A percentile compares a stretch with the other conserved stretches of the same genome.
phyloP scores from a whole-genome alignment of 2,888 invertebrate genomes.

The Microplitis deprimator region DNA sequence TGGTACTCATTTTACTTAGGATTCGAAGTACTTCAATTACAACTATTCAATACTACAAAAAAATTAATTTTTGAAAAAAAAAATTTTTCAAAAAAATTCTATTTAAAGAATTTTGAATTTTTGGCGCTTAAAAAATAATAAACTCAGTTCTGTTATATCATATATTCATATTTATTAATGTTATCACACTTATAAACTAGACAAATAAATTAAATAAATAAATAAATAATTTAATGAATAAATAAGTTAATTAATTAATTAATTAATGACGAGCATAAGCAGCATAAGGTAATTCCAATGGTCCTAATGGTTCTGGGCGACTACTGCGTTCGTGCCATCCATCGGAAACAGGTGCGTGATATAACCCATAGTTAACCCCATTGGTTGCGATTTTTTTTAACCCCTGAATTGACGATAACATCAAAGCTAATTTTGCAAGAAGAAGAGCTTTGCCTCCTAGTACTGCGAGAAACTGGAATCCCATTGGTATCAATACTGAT shows the following conservation, averaged over 20 bases:
- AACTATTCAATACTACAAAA: no score
- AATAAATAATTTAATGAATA: conserved; percentile 29
- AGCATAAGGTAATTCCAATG: conserved; percentile 52
- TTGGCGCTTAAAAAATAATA: no score
- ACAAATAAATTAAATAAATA: background rate
- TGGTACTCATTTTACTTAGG: no score
- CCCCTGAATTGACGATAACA: conserved; percentile 85
- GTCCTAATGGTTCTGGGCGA: conserved; percentile 61
- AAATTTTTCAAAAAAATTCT: no score
- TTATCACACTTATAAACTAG: background rate
- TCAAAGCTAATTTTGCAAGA: conserved; percentile 85
- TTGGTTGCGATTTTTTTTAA: conserved; percentile 83
- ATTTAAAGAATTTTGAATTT: no score
- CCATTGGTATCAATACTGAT: conserved; percentile 84
- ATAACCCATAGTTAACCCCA: conserved; percentile 84
- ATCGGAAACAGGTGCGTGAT: conserved; percentile 74
- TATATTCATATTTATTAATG: background rate
- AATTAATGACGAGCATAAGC: conserved; percentile 40
- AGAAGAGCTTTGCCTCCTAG: conserved; percentile 86
- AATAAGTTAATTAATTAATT: conserved; percentile 27
- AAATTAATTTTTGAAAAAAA: no score
- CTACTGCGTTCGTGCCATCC: conserved; percentile 68
- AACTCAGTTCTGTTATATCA: no score
- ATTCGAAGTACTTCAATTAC: no score
- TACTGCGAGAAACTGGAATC: conserved; percentile 87